Conservation (phyloP, 2,888 invertebrate genomes). For the Nomada flava region DNA sequence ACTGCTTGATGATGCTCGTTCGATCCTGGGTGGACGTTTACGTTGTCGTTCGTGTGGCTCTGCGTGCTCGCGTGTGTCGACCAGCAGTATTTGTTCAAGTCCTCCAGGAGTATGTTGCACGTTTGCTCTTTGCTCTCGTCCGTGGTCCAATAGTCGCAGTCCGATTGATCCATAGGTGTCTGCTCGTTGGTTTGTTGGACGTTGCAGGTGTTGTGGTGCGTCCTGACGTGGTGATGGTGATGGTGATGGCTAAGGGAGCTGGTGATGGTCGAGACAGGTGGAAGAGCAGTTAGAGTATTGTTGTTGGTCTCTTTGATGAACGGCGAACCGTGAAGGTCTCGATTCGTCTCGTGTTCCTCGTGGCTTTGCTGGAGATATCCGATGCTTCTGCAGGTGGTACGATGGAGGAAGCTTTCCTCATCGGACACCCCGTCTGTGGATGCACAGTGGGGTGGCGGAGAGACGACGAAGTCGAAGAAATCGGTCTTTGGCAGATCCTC, state of each 20-base stretch:
- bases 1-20: constrained; percentile 78
- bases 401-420: constrained; percentile 86
- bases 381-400: constrained; percentile 76
- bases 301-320: constrained; percentile 86
- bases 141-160: constrained; percentile 89
- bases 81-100: constrained; percentile 94
- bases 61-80: constrained; percentile 84
- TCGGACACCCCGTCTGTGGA: constrained; percentile 87
- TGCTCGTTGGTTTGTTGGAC: constrained; percentile 85
- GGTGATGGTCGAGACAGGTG: constrained; percentile 82
- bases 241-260: constrained; percentile 80
- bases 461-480: constrained; percentile 95
- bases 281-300: constrained; percentile 85
- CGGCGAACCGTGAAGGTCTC: constrained; percentile 73
- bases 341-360: constrained; percentile 75
- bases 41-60: constrained; percentile 86
- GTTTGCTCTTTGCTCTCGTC: constrained; percentile 84
- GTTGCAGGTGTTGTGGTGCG: constrained; percentile 65
- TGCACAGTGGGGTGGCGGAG: constrained; percentile 85
- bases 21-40: constrained; percentile 81
- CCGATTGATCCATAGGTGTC: constrained; percentile 86
- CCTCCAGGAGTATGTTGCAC: constrained; percentile 88
- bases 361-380: constrained; percentile 78
- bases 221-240: constrained; percentile 73
- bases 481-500: constrained; percentile 94